Evolutionary conservation across 1,140 invertebrate species (phyloP), one percentile per base, ranked within the genome.

Genomic region (Monochamus saltuarius): DNA sequence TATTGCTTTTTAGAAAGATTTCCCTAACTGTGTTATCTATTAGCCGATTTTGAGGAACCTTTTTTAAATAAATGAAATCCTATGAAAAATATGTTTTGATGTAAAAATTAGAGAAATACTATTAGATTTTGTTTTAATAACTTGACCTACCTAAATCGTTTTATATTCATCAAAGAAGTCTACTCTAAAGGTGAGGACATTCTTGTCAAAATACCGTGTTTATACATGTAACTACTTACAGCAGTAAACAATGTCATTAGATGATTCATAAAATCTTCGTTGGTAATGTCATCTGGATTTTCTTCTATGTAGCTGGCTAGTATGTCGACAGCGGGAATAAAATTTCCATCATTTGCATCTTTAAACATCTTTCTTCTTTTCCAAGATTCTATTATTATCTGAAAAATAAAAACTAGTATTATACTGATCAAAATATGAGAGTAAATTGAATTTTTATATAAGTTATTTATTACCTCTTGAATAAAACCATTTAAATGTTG

Each of bases 201-300:
- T 17, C 7, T 37, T 43, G 7, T 2, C 2, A 42, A 42, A 42
- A 13, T 35, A 37, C 22, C 13, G 7, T 11, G 39, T 9, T 13
- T 29, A 39, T 49, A 63, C n/a, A 1, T 34, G 37, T 38, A 19
- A 17, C 3, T 51, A 39, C 61, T 59, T 56, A 68, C 66, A 9
- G 66, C 59, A 34, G 57, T 37, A 7, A 63, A 52, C 8, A 68
- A 19, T 19, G 64, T 66, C 42, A 66, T 36, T 1, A 68, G n/a
- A 51, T 68, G 66, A 53, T 59, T 47, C 7, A 59, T 40, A 29
- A 62, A 64, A 13, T 57, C 37, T 43, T 66, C 54, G n/a, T 35
- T 35, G 17, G 22, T 50, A 36, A 68, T 45, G 34, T 55, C 36
- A 39, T 50, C 42, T 7, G 56, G 57, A 51, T 68, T 57, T 11